Base-by-base conservation (phyloP, 2,888 invertebrate species). In the Elmis aenea region DNA sequence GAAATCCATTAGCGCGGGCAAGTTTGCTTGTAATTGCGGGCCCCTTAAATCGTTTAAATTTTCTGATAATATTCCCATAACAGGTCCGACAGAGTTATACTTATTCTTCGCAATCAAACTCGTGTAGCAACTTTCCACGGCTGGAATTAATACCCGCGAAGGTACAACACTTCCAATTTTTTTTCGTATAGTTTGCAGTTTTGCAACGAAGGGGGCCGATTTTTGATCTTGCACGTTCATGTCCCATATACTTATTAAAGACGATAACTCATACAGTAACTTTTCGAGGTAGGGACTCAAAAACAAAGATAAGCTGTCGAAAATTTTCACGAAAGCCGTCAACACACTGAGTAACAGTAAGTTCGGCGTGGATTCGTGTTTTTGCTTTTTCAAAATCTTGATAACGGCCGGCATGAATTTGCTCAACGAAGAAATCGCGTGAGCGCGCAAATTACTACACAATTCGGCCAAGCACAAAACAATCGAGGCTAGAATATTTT, bases 221-320 rank as follows among this genome's bases (percentile, higher is more conserved):
- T 77, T 75, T 27, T 66, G 69, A 28, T 61, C 54, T 25, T 67
- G 68, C 18, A 69, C 69, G 11, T 64, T 62, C 11, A 9, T 2
- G 12, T 27, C 32, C 72, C 74, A 75, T 55, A 72, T 75, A 0
- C 72, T 70, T 2, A 73, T 57, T 18, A 86, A 62, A 36, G 75
- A 70, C 1, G 80, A 75, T 22, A 86, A 66, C 48, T 83, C 78
- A 5, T 71, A 73, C 1, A 89, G 59, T 16, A 89, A 71, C 50
- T 83, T 80, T 47, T 80, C 77, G 16, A 93, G 68, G 65, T 92
- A 92, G 0, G 90, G 87, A 42, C 89, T 91, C 45, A 95, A 63
- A 62, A 94, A 95, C 21, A 85, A 71, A 0, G 89, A 82, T 23
- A 94, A 63, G 13, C 83, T 81, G 58, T 88, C 86, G 3, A 92